Conservation (phyloP, 2,113 vertebrate species). For the Misgurnus anguillicaudatus region DNA sequence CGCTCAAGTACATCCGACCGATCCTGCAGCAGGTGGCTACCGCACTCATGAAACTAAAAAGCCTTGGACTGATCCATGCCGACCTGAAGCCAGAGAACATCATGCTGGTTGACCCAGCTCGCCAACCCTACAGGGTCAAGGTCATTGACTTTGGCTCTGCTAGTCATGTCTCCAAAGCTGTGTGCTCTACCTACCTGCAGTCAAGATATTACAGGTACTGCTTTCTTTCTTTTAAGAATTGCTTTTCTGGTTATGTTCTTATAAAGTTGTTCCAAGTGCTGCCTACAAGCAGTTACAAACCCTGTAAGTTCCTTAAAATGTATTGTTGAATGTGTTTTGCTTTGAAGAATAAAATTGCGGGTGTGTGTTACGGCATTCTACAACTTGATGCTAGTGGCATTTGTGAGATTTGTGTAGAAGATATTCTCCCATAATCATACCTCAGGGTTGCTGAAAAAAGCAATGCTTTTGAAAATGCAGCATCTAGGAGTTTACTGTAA, state of each 20-base stretch:
- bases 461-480: slow-evolving; percentile 41
- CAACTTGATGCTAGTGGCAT: slow-evolving; percentile 44
- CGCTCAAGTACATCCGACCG: slow-evolving; percentile 95
- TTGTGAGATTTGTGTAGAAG: slow-evolving; percentile 53
- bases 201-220: slow-evolving; percentile 96
- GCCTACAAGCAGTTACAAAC: not conserved
- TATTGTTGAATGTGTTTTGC: slow-evolving; percentile 42
- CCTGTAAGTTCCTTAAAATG: slow-evolving; percentile 1
- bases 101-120: slow-evolving; percentile 96
- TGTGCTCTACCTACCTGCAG: slow-evolving; percentile 98
- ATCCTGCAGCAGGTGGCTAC: slow-evolving; percentile 97
- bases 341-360: slow-evolving; percentile 58
- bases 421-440: not conserved
- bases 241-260: not conserved
- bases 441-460: not conserved
- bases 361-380: slow-evolving; percentile 35
- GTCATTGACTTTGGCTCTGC: slow-evolving; percentile 99
- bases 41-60: slow-evolving; percentile 97
- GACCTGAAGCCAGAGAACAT: slow-evolving; percentile 99
- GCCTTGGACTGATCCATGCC: slow-evolving; percentile 95
- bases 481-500: slow-evolving; percentile 49
- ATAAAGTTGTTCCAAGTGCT: not conserved
- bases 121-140: slow-evolving; percentile 96
- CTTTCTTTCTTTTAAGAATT: not conserved
- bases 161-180: slow-evolving; percentile 98